These are phyloP conservation scores for Embidobia sp. DNA, from an alignment of 2,888 invertebrate genomes.

Conservation along the genomic window DNA sequence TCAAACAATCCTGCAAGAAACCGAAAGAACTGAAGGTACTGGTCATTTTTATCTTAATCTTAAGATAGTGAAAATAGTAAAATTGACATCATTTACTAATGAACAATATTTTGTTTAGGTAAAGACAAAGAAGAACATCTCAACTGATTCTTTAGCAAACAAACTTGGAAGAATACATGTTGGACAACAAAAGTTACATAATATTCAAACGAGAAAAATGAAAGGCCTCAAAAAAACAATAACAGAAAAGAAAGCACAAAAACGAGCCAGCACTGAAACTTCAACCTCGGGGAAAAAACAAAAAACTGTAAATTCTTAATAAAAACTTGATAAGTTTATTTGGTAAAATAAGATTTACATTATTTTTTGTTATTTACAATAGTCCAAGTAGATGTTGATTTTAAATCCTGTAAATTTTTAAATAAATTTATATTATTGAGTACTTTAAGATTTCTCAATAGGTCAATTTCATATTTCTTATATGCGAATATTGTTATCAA, in stretches of 20 bases:
- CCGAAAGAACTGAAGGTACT: constrained; percentile 89
- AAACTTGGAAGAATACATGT: constrained; percentile 96
- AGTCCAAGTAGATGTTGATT: constrained; percentile 70
- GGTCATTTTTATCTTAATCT: no score
- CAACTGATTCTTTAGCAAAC: constrained; percentile 92
- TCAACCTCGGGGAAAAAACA: constrained; percentile 19
- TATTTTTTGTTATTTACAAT: constrained; percentile 52
- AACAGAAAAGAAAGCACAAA: constrained; percentile 85
- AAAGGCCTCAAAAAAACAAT: constrained; percentile 91
- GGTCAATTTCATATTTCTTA: no score
- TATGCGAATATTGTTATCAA: no score
- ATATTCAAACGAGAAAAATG: constrained; percentile 94
- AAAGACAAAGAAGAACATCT: constrained; percentile 95
- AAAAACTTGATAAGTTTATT: constrained; percentile 3
- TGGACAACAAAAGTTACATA: constrained; percentile 92
- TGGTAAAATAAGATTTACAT: not conserved
- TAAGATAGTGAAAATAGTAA: no score
- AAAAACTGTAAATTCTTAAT: constrained; percentile 7
- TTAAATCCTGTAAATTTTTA: constrained; percentile 72
- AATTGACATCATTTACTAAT: no score
- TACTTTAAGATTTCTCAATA: no score
- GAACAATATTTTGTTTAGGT: constrained; percentile 82
- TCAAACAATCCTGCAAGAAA: constrained; percentile 90
- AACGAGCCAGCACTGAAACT: constrained; percentile 6
- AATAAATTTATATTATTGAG: no score